These are phyloP conservation scores for Nesospiza acunhae DNA, from an alignment of 2,113 vertebrate species.

Conservation along the genomic window DNA sequence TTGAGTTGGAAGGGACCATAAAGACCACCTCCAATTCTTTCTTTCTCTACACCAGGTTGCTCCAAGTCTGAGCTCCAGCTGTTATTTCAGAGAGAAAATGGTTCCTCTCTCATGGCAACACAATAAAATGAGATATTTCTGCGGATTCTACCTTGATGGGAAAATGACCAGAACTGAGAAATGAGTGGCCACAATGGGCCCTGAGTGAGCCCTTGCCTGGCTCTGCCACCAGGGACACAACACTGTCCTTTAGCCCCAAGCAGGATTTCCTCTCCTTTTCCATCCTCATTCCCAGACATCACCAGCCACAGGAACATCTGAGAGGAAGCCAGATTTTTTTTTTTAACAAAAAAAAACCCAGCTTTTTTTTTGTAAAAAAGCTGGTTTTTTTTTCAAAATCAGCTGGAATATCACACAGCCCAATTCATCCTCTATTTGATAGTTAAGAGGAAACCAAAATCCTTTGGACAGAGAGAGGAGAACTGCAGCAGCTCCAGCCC, in stretches of 20 bases:
- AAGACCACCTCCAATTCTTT: neutral
- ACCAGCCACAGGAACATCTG: neutral
- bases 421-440: neutral
- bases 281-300: neutral
- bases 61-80: neutral
- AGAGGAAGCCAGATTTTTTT: neutral
- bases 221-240: neutral
- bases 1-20: neutral
- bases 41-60: neutral
- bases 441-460: neutral
- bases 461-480: neutral
- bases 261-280: neutral
- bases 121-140: neutral
- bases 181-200: rapidly evolving
- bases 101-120: neutral
- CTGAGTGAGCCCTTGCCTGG: rapidly evolving
- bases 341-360: neutral
- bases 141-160: neutral
- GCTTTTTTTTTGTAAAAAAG: neutral
- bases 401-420: neutral
- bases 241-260: neutral
- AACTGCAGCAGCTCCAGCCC: neutral
- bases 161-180: neutral
- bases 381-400: neutral
- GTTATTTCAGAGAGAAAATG: neutral